Evolutionary conservation across 2,113 vertebrate species (phyloP).

Genomic region (Rattus rattus): DNA sequence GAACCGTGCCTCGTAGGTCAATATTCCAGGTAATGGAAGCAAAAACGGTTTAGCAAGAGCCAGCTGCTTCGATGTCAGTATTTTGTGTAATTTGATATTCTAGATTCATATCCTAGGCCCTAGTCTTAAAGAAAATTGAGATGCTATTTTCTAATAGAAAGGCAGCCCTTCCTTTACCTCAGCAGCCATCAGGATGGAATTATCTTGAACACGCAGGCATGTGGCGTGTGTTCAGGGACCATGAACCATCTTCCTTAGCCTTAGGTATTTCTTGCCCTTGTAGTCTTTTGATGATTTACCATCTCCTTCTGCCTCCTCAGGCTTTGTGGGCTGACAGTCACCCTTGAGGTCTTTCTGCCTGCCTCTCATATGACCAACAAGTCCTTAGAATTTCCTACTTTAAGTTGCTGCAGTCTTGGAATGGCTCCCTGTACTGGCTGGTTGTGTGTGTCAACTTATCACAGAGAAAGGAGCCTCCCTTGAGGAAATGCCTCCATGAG

Average conservation of each 20-base stretch:
- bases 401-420: not conserved
- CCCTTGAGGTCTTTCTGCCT: not conserved
- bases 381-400: not conserved
- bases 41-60: not conserved
- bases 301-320: not conserved
- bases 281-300: not conserved
- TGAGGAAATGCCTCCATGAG: no score
- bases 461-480: no score
- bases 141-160: not conserved
- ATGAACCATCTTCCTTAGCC: accelerated
- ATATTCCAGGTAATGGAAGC: not conserved
- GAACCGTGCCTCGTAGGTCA: not conserved
- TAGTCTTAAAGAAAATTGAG: not conserved
- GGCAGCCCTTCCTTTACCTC: not conserved
- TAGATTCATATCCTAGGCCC: not conserved
- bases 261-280: not conserved
- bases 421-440: no score
- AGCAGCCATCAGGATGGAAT: not conserved
- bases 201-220: not conserved
- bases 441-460: no score
- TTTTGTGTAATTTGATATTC: not conserved
- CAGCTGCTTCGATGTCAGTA: not conserved
- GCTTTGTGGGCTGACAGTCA: not conserved
- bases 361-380: not conserved
- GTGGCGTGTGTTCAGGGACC: not conserved